Conservation (phyloP, 2,113 vertebrate species). For the Lepus americanus region DNA sequence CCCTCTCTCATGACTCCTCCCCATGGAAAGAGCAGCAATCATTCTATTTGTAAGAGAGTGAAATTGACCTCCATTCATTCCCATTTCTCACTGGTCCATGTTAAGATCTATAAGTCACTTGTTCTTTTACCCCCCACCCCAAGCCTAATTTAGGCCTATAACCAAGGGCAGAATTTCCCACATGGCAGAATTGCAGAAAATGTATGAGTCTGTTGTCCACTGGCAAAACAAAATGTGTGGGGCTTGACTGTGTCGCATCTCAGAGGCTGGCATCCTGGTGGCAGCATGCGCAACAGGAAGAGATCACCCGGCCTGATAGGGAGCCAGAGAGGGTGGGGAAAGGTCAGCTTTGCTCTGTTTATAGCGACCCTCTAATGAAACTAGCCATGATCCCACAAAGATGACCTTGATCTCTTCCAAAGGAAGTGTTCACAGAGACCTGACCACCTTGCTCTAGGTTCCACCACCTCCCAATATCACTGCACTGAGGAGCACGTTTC, state of each 20-base stretch:
- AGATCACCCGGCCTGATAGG: not conserved
- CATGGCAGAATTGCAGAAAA: rapidly evolving
- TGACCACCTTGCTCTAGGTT: not conserved
- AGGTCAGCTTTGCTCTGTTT: not conserved
- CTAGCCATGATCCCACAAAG: not conserved
- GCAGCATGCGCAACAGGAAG: not conserved
- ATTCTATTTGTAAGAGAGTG: not conserved
- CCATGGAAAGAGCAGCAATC: not conserved
- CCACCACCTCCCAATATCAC: not conserved
- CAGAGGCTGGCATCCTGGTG: not conserved
- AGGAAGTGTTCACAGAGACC: not conserved
- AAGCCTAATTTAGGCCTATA: not conserved
- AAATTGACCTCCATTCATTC: not conserved
- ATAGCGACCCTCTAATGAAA: not conserved
- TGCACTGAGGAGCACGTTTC: not conserved
- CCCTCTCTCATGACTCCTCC: not conserved
- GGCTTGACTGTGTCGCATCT: not conserved
- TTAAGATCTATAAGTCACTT: not conserved
- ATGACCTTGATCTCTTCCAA: not conserved
- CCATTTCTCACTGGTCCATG: not conserved
- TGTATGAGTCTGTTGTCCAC: not conserved
- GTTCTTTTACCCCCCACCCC: not conserved
- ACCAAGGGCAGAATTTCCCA: not conserved
- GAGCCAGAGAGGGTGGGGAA: not conserved
- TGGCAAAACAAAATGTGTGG: not conserved